These are phyloP conservation scores for Alsophila aescularia DNA, from an alignment of 2,888 invertebrate species.

Conservation along the genomic window DNA sequence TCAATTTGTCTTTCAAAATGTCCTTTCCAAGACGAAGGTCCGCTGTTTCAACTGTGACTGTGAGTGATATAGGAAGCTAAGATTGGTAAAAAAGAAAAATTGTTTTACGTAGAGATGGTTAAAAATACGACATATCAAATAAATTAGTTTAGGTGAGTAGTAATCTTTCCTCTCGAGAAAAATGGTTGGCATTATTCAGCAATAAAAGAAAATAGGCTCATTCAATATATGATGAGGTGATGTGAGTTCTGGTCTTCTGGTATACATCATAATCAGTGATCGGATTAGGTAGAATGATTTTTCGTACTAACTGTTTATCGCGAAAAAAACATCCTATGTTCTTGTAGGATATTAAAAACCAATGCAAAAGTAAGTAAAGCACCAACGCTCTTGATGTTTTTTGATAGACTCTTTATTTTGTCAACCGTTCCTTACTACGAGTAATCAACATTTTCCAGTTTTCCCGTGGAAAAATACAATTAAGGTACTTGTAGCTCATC, in stretches of 20 bases:
- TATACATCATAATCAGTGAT: too few species aligned
- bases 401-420: too few species aligned
- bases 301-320: too few species aligned
- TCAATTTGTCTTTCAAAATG: slow-evolving; percentile 58
- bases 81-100: neutral
- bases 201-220: slow-evolving; percentile 26
- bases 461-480: too few species aligned
- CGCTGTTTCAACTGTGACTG: slow-evolving; percentile 45
- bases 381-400: too few species aligned
- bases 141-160: slow-evolving; percentile 6
- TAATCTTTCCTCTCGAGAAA: slow-evolving; percentile 18
- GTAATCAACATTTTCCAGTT: too few species aligned
- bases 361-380: too few species aligned
- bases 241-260: neutral
- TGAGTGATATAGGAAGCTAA: slow-evolving; percentile 40
- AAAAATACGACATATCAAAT: neutral
- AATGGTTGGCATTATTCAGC: slow-evolving; percentile 30
- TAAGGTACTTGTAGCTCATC: too few species aligned
- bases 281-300: too few species aligned
- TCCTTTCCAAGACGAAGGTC: slow-evolving; percentile 54
- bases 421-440: too few species aligned
- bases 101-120: neutral
- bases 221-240: slow-evolving; percentile 26
- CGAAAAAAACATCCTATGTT: too few species aligned
- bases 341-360: too few species aligned